Percentiles rank a stretch among this genome's conserved stretches.
These are phyloP conservation scores for Brenthis ino DNA, from an alignment of 2,888 invertebrate species.

Conservation along the genomic window DNA sequence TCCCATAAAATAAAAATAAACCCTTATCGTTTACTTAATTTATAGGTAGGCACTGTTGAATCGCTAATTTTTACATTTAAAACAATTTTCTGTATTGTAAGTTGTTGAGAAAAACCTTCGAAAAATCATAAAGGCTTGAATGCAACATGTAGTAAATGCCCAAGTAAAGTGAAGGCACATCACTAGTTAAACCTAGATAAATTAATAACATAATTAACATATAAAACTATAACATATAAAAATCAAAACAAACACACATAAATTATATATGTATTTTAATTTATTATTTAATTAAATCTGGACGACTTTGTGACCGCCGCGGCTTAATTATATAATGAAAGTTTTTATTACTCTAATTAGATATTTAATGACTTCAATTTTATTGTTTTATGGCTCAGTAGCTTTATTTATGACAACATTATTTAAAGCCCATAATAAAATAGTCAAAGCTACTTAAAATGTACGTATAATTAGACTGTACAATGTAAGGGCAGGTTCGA, in stretches of 20 bases:
- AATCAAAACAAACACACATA: constrained; percentile 4
- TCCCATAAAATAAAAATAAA: no score
- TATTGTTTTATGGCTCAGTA: constrained; percentile 30
- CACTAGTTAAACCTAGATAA: neutral
- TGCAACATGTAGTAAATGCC: no score
- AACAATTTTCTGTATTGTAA: no score
- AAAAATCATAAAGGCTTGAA: no score
- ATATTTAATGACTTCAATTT: constrained; percentile 25
- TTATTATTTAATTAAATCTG: constrained; percentile 7
- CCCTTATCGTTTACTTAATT: no score
- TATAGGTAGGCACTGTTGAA: no score
- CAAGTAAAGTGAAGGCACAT: no score
- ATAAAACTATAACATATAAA: neutral
- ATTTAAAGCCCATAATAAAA: constrained; percentile 34
- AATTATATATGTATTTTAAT: constrained; percentile 7
- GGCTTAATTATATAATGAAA: constrained; percentile 26
- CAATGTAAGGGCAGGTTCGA: neutral
- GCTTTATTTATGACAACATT: constrained; percentile 31
- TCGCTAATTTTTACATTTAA: no score
- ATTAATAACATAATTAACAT: neutral
- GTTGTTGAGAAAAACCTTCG: no score
- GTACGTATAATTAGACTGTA: neutral
- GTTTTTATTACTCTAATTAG: constrained; percentile 27
- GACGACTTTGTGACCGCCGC: constrained; percentile 10
- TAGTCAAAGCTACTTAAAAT: constrained; percentile 17